Conservation (phyloP, 2,113 vertebrate genomes). For the Grus americana region DNA sequence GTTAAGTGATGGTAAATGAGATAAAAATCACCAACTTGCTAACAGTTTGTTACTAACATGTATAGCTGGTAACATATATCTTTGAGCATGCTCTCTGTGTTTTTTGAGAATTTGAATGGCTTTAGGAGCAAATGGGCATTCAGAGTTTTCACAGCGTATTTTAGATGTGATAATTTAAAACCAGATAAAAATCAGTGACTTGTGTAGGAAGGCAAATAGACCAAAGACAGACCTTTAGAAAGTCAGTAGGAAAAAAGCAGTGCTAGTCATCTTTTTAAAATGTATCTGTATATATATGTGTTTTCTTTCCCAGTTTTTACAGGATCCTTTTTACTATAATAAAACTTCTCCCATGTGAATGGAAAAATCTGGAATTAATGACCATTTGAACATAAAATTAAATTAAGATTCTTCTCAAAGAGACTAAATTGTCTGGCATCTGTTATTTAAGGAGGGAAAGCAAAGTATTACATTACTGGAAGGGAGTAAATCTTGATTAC, state of each 20-base stretch:
- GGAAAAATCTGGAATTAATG: not conserved
- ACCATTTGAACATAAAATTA: not conserved
- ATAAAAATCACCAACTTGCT: not conserved
- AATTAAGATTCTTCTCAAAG: not conserved
- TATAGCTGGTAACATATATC: not conserved
- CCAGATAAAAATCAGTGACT: not conserved
- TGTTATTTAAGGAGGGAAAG: not conserved
- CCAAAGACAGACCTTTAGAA: not conserved
- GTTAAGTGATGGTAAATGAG: not conserved
- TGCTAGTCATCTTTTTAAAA: not conserved
- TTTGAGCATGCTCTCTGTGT: not conserved
- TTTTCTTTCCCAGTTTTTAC: not conserved
- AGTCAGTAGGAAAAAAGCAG: not conserved
- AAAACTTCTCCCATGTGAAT: not conserved
- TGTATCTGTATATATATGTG: not conserved
- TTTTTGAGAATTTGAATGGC: not conserved
- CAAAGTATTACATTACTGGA: not conserved
- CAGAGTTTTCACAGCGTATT: not conserved
- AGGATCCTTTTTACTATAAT: not conserved
- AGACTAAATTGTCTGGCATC: not conserved
- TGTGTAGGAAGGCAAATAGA: not conserved
- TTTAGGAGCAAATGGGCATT: not conserved
- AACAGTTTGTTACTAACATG: not conserved
- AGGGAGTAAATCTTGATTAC: not conserved
- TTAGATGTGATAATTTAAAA: slow-evolving; percentile 3